Evolutionary conservation across 92 coral and sea anemone species (phyloP).

Genomic region (Phenganax subtilis): DNA sequence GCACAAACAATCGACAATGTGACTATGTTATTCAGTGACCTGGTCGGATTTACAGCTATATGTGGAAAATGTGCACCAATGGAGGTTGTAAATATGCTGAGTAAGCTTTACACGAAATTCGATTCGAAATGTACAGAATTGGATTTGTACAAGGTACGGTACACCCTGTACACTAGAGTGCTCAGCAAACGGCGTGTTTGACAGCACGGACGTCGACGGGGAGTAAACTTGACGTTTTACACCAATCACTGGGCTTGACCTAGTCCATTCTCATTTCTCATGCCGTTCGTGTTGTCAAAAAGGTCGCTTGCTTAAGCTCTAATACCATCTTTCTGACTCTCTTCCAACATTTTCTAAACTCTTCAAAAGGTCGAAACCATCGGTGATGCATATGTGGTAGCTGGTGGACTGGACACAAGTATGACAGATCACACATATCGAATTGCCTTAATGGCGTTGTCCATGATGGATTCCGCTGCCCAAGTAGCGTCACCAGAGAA

Average conservation of each 20-base stretch:
- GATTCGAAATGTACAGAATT: conserved; percentile 73
- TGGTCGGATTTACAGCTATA: conserved; percentile 83
- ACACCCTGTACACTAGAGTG: not conserved
- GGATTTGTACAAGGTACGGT: conserved; percentile 73
- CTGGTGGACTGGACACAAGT: conserved; percentile 69
- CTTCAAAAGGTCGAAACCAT: conserved; percentile 67
- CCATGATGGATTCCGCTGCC: conserved; percentile 68
- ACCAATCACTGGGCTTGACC: too few species aligned
- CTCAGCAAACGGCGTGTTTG: too few species aligned
- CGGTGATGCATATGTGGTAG: conserved; percentile 89
- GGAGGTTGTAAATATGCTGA: conserved; percentile 84
- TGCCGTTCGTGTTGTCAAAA: too few species aligned
- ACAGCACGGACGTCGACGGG: too few species aligned
- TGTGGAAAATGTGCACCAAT: conserved; percentile 77
- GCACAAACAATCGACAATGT: conserved; percentile 74
- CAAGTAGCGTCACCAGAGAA: conserved; percentile 70
- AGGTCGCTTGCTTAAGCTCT: too few species aligned
- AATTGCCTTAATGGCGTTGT: conserved; percentile 72
- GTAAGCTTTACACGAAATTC: conserved; percentile 68
- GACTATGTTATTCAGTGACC: conserved; percentile 81
- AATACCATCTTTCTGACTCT: not conserved
- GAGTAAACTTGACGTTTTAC: too few species aligned
- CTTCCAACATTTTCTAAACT: not conserved
- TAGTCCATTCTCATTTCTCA: too few species aligned
- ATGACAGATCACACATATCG: conserved; percentile 67